Conservation (phyloP, 1,140 invertebrate genomes). For the Lepidostoma basale region DNA sequence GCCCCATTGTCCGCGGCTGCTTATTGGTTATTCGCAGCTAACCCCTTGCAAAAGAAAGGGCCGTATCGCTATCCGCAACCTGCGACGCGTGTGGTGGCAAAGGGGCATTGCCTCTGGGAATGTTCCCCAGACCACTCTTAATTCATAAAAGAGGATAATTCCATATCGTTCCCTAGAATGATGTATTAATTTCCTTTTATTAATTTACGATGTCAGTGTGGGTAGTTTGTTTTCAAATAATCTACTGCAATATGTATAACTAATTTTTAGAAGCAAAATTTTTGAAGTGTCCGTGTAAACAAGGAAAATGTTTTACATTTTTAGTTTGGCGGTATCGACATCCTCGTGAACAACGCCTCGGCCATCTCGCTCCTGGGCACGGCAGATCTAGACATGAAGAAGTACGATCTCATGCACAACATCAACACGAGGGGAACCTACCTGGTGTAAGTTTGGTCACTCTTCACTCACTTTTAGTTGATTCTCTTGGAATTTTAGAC, state of each 20-base stretch:
- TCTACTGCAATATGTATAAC: not conserved
- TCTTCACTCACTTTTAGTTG: not conserved
- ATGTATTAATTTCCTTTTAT: too few relatives aligned
- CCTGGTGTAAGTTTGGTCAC: conserved; percentile 77
- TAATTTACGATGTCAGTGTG: too few relatives aligned
- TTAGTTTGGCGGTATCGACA: conserved; percentile 94
- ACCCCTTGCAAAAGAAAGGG: too few relatives aligned
- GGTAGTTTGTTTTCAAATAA: not conserved
- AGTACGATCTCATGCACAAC: conserved; percentile 92
- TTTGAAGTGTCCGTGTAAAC: not conserved
- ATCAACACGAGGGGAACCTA: conserved; percentile 93
- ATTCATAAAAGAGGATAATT: too few relatives aligned
- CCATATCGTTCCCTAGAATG: too few relatives aligned
- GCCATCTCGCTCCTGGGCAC: conserved; percentile 93
- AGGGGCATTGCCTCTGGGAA: too few relatives aligned
- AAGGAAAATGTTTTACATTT: conserved; percentile 37
- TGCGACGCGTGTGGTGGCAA: too few relatives aligned
- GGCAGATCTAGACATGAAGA: conserved; percentile 90
- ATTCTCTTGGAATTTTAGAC: not conserved
- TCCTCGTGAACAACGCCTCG: conserved; percentile 95
- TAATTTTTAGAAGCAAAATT: not conserved
- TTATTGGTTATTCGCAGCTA: too few relatives aligned
- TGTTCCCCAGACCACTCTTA: too few relatives aligned
- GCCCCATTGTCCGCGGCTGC: too few relatives aligned
- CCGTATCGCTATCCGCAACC: too few relatives aligned